These are phyloP conservation scores for Alouatta palliata DNA, from an alignment of 2,113 vertebrate genomes.

Conservation along the genomic window DNA sequence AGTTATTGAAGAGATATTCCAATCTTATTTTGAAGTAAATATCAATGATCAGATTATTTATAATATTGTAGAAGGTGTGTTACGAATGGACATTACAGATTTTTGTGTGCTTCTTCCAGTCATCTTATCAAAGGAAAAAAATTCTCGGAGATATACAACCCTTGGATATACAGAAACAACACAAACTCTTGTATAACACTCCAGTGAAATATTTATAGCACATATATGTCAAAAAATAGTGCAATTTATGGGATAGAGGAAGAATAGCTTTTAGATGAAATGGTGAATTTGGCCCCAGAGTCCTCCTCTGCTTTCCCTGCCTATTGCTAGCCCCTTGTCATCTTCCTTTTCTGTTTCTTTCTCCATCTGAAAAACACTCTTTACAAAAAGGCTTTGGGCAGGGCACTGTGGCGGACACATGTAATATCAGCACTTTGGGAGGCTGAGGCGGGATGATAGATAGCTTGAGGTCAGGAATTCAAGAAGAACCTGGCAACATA, in stretches of 20 bases:
- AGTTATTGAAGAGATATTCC: background rate
- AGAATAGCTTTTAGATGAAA: background rate
- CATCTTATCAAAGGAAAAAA: background rate
- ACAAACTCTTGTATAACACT: background rate
- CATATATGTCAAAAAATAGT: background rate
- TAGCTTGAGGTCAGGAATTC: too few relatives aligned
- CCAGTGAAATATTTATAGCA: background rate
- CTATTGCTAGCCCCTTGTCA: background rate
- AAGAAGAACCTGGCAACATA: too few relatives aligned
- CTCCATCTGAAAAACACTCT: background rate
- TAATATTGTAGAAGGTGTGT: background rate
- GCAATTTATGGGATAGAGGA: background rate
- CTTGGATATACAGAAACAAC: background rate
- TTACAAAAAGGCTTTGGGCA: background rate
- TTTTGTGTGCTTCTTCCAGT: background rate
- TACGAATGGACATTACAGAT: background rate
- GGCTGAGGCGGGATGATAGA: too few relatives aligned
- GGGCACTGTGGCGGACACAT: too few relatives aligned
- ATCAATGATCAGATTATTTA: background rate
- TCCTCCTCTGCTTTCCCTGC: background rate
- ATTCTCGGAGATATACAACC: background rate
- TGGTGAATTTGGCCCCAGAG: background rate
- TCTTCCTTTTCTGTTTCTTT: background rate
- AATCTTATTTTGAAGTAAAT: background rate
- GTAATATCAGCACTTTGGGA: too few relatives aligned